phyloP scores from a whole-genome alignment of 2,113 vertebrate genomes.

The Aegotheles bennettii region DNA sequence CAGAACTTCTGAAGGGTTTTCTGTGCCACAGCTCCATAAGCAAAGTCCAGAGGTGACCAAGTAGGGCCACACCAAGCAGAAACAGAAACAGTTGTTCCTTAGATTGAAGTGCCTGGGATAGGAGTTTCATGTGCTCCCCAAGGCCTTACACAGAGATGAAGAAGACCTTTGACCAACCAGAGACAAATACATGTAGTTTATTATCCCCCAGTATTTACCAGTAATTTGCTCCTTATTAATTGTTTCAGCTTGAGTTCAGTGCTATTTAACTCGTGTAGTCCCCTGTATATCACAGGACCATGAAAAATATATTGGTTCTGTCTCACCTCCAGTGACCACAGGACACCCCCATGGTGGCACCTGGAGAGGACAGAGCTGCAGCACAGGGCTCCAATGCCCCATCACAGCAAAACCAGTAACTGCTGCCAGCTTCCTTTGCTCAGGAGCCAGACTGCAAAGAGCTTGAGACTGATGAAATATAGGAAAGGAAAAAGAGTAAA shows the following conservation, averaged over 20 bases:
- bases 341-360: not conserved
- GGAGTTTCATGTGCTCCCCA: not conserved
- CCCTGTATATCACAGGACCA: not conserved
- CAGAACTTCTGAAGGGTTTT: not conserved
- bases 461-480: not conserved
- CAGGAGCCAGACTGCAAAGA: not conserved
- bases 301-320: not conserved
- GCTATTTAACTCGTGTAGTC: not conserved
- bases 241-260: not conserved
- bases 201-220: not conserved
- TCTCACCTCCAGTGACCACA: not conserved
- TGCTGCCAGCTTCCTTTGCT: fast-evolving
- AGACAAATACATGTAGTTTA: not conserved
- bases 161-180: not conserved
- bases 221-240: not conserved
- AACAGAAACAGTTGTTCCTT: not conserved
- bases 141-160: not conserved
- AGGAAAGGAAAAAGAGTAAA: not conserved
- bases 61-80: not conserved
- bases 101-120: not conserved
- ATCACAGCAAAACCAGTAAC: not conserved
- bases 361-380: not conserved
- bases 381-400: not conserved
- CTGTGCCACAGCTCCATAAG: not conserved
- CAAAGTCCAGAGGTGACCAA: not conserved